These are phyloP conservation scores for Montifringilla adamsi DNA, from an alignment of 2,113 vertebrate genomes.

Conservation along the genomic window DNA sequence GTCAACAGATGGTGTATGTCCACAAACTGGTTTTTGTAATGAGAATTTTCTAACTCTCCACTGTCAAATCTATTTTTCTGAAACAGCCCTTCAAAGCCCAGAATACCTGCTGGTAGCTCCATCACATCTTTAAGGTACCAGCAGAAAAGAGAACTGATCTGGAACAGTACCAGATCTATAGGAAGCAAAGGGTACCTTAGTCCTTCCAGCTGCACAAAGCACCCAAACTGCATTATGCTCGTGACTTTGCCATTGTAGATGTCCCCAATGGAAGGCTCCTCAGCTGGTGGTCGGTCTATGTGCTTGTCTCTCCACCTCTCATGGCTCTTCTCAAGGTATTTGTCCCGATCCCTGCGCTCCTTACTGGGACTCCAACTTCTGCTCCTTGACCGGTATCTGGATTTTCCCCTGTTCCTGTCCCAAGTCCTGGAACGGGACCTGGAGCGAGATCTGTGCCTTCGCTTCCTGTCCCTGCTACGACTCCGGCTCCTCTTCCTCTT, in stretches of 20 bases:
- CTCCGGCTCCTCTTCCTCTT: slow-evolving; percentile 79
- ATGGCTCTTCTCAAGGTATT: slow-evolving; percentile 37
- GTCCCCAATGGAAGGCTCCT: slow-evolving; percentile 93
- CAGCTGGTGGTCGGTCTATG: slow-evolving; percentile 89
- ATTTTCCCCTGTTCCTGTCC: slow-evolving; percentile 74
- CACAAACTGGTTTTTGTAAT: neutral
- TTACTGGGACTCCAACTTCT: slow-evolving; percentile 80
- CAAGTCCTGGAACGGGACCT: slow-evolving; percentile 84
- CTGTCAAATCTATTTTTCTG: neutral
- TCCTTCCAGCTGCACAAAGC: slow-evolving; percentile 97
- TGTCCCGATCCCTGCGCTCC: slow-evolving; percentile 75
- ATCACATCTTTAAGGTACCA: neutral
- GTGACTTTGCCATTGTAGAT: slow-evolving; percentile 98
- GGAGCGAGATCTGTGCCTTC: slow-evolving; percentile 74
- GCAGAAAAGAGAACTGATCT: neutral
- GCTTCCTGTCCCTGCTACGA: slow-evolving; percentile 73
- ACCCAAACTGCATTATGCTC: slow-evolving; percentile 99
- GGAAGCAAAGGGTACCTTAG: slow-evolving; percentile 76
- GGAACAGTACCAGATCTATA: fast-evolving
- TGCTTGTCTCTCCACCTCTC: slow-evolving; percentile 94
- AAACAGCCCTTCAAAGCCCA: neutral
- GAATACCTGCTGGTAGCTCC: fast-evolving
- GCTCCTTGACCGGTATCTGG: slow-evolving; percentile 75
- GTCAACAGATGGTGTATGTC: fast-evolving
- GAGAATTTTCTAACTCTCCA: neutral